Evolutionary conservation across 2,888 invertebrate genomes (phyloP).

Genomic region (Melanostoma mellinum): DNA sequence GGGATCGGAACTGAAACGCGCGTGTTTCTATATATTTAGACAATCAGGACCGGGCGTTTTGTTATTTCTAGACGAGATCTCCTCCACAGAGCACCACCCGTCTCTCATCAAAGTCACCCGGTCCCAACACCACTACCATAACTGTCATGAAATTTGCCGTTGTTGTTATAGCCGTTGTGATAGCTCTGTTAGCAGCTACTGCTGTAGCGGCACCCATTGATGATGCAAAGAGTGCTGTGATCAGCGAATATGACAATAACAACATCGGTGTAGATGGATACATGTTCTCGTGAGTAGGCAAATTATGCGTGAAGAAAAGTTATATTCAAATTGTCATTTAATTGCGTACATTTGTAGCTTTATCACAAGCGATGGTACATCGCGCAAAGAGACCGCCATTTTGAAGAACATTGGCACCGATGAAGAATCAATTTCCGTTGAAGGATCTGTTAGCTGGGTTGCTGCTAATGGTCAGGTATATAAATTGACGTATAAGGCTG

Average conservation of each 20-base stretch:
- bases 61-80: conserved; percentile 68
- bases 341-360: not conserved
- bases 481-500: conserved; percentile 82
- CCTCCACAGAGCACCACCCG: conserved; percentile 56
- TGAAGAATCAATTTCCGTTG: conserved; percentile 80
- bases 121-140: conserved; percentile 9
- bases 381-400: conserved; percentile 79
- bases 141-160: conserved; percentile 78
- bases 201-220: conserved; percentile 75
- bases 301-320: conserved; percentile 7
- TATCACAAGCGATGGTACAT: conserved; percentile 80
- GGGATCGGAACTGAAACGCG: conserved; percentile 34
- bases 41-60: conserved; percentile 61
- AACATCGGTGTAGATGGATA: conserved; percentile 84
- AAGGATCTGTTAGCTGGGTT: conserved; percentile 83
- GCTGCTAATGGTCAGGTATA: conserved; percentile 84
- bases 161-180: conserved; percentile 77
- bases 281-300: conserved; percentile 83
- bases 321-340: conserved; percentile 3
- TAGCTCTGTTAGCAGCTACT: conserved; percentile 43
- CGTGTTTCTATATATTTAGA: conserved; percentile 64
- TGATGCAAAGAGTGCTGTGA: conserved; percentile 74
- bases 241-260: conserved; percentile 80
- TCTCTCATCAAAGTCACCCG: conserved; percentile 17
- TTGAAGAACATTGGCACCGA: conserved; percentile 79